Conservation (phyloP, 2,888 invertebrate genomes). For the Epirrhoe alternata region DNA sequence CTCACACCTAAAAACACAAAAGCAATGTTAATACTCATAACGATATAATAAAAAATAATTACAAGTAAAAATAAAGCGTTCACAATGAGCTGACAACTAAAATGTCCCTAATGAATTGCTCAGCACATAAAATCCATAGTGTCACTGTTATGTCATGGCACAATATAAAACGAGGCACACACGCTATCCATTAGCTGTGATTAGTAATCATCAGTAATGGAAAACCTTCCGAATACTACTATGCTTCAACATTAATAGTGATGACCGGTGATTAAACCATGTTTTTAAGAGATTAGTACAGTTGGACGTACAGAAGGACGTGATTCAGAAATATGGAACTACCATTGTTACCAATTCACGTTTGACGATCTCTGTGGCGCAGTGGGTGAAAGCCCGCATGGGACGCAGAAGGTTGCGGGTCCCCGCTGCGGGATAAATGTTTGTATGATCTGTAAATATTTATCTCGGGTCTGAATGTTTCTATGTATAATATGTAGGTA, state of each 20-base stretch:
- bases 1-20: neutral
- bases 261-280: slow-evolving; percentile 3
- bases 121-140: slow-evolving; percentile 40
- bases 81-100: slow-evolving; percentile 20
- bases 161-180: slow-evolving; percentile 51
- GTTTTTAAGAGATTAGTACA: neutral
- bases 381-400: no score
- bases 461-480: no score
- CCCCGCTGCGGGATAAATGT: no score
- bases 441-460: no score
- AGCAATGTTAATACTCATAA: neutral
- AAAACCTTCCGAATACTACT: slow-evolving; percentile 36
- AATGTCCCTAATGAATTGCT: slow-evolving; percentile 34
- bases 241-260: slow-evolving; percentile 18
- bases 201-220: slow-evolving; percentile 67
- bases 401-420: no score
- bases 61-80: slow-evolving; percentile 10
- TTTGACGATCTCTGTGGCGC: no score
- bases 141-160: slow-evolving; percentile 50
- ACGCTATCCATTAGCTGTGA: slow-evolving; percentile 64
- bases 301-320: neutral
- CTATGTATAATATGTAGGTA: no score
- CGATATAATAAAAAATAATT: slow-evolving; percentile 5
- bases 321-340: neutral
- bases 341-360: neutral